These are phyloP conservation scores for Orycteropus afer DNA, from an alignment of 2,113 vertebrate genomes.

Conservation along the genomic window DNA sequence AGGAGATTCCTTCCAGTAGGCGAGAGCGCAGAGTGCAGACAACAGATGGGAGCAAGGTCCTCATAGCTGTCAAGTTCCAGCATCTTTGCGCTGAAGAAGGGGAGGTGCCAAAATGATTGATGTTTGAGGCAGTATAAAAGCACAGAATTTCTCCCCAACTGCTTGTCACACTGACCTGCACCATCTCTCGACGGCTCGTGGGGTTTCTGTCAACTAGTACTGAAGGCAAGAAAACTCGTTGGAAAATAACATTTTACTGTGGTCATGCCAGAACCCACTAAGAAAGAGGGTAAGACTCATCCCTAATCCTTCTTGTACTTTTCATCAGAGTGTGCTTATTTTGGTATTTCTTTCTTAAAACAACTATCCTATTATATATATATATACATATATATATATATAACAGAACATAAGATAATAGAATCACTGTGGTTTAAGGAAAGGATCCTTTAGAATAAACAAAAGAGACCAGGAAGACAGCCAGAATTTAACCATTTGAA, in stretches of 20 bases:
- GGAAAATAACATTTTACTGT: conserved; percentile 82
- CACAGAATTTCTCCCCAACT: conserved; percentile 80
- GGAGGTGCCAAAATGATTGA: conserved; percentile 88
- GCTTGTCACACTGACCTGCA: conserved; percentile 85
- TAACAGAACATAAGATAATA: neutral
- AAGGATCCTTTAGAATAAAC: conserved; percentile 15
- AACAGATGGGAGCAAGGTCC: conserved; percentile 89
- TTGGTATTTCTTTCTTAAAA: neutral
- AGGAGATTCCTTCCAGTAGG: conserved; percentile 90
- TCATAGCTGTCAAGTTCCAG: conserved; percentile 86
- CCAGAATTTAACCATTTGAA: neutral
- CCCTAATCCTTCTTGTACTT: neutral
- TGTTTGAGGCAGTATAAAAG: conserved; percentile 86
- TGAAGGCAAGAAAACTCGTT: conserved; percentile 77
- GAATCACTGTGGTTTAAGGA: neutral
- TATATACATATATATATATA: too few species aligned
- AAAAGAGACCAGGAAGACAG: neutral
- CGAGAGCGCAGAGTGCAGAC: conserved; percentile 86
- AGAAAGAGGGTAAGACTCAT: conserved; percentile 87
- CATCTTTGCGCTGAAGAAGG: conserved; percentile 85
- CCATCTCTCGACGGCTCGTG: conserved; percentile 79
- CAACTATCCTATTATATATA: neutral
- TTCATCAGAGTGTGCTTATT: neutral
- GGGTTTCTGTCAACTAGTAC: conserved; percentile 79
- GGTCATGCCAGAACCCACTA: conserved; percentile 90